A percentile compares a stretch with the other conserved stretches of the same genome.
Evolutionary conservation across 1,140 invertebrate species (phyloP).

Genomic region (Drosophila punjabiensis): DNA sequence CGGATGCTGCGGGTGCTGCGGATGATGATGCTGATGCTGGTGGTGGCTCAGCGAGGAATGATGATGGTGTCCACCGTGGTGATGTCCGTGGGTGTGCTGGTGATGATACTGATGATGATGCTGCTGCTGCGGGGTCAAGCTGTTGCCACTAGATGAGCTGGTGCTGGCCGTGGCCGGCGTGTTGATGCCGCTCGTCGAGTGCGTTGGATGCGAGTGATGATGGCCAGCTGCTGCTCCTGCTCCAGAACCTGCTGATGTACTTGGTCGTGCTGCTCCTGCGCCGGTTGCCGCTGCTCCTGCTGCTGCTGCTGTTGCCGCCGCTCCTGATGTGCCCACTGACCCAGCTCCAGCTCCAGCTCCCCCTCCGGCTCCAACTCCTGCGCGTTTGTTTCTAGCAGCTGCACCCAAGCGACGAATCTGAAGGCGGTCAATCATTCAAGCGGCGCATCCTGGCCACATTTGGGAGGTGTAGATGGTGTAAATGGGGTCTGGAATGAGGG

Average conservation of each 20-base stretch:
- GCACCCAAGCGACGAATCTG: conserved; percentile 83
- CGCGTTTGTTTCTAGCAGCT: conserved; percentile 78
- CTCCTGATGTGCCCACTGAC: background rate
- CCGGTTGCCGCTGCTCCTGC: background rate
- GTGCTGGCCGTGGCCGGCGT: conserved; percentile 75
- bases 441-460: conserved; percentile 57
- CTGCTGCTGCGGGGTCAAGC: conserved; percentile 70
- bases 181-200: conserved; percentile 66
- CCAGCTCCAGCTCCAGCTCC: conserved; percentile 11
- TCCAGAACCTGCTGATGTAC: background rate
- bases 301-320: background rate
- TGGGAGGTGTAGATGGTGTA: background rate
- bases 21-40: conserved; percentile 16
- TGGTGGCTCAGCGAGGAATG: conserved; percentile 41
- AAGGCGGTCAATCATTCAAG: conserved; percentile 84
- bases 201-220: conserved; percentile 42
- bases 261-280: background rate
- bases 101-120: conserved; percentile 45
- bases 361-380: conserved; percentile 40
- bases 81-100: conserved; percentile 56
- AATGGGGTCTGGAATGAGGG: background rate
- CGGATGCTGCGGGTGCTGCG: conserved; percentile 1
- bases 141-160: conserved; percentile 78
- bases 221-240: conserved; percentile 6
- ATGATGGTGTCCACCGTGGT: conserved; percentile 50